Evolutionary conservation across 2,797 vertebrate genomes (phyloP).

Genomic region (Ciconia nigra): DNA sequence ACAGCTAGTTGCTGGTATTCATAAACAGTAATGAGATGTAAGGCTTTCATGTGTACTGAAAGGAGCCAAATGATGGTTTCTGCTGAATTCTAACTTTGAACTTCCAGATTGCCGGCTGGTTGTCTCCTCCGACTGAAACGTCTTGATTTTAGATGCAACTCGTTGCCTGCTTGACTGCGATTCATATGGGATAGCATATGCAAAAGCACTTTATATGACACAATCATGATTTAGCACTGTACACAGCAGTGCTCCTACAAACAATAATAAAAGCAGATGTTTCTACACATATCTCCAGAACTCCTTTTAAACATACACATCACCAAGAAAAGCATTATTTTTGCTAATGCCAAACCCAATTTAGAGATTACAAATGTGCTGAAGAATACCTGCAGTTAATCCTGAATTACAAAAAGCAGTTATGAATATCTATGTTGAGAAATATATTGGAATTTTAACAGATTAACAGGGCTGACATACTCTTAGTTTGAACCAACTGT

Average conservation of each 20-base stretch:
- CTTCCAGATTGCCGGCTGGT: not conserved
- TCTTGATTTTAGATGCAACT: not conserved
- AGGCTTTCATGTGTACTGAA: not conserved
- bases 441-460: not conserved
- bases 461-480: not conserved
- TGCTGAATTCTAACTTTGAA: slow-evolving; percentile 24
- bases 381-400: not conserved
- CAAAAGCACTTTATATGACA: not conserved
- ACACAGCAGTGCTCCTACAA: not conserved
- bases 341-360: not conserved
- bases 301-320: not conserved
- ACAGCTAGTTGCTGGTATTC: not conserved
- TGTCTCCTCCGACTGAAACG: not conserved
- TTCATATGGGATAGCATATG: not conserved
- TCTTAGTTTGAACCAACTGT: not conserved
- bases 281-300: not conserved
- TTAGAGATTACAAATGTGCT: not conserved
- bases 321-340: not conserved
- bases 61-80: not conserved
- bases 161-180: not conserved
- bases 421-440: accelerated
- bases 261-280: not conserved
- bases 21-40: not conserved
- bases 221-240: not conserved
- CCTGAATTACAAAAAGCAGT: not conserved